Evolutionary conservation across 2,797 vertebrate genomes (phyloP), one percentile per base, ranked within the genome.

Genomic region (Epinephelus awoara): DNA sequence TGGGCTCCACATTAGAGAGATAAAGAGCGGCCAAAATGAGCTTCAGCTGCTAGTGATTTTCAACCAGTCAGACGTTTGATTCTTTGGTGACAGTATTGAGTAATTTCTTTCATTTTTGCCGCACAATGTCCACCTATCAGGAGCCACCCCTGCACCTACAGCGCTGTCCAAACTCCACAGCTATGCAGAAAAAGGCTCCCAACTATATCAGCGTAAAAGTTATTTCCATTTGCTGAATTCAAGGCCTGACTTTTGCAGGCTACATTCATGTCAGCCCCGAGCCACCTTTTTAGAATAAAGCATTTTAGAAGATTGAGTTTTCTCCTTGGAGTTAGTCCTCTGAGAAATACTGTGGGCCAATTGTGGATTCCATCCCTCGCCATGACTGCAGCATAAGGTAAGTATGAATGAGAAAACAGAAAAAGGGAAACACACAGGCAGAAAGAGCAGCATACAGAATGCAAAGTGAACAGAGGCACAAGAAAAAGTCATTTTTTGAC

Each of bases 311-410:
- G 42, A 84, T 50, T 77, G 77, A 76, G 9, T 88, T 84, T 74
- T 82, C 75, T 83, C 63, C 21, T 75, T 62, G 58, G 68, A 73
- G 76, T 73, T 42, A 51, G 49, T 82, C 79, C 80, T 70, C 42
- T 80, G 79, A 89, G 84, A 88, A 88, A 86, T 67, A 80, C 50
- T 10, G 34, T 14, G 25, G 68, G 56, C 34, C 59, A 58, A 82
- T 80, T 84, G 82, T 78, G 81, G 86, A 86, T 92, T 89, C 82
- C 74, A 42, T 80, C 56, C 58, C 72, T 67, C 3, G 40, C 71
- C 68, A 23, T 50, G 67, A 44, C 80, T 89, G 85, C 70, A 76
- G 77, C 78, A 46, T 25, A 34, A 61, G 67, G 67, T 73, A 34
- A 21, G 79, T 74, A 75, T 76, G 66, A 86, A 81, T 72, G 71